Evolutionary conservation across 2,113 vertebrate species (phyloP).

Genomic region (Epinephelus cyanopodus): DNA sequence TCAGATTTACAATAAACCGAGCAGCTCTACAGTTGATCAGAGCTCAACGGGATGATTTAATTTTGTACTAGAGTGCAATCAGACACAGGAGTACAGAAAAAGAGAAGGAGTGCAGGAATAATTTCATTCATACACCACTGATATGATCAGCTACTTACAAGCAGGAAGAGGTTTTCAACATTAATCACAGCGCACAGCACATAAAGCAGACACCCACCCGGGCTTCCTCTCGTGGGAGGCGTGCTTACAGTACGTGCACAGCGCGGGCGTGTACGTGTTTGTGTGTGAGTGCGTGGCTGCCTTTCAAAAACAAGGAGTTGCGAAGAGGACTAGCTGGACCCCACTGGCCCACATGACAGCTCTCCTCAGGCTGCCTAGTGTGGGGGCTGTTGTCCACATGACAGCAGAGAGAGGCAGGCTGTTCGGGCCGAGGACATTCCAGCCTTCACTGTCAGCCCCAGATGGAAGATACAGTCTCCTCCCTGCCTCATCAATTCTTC

Average conservation of each 20-base stretch:
- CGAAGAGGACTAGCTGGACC: slow-evolving; percentile 38
- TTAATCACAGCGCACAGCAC: slow-evolving; percentile 61
- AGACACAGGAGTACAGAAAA: slow-evolving; percentile 24
- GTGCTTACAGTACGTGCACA: slow-evolving; percentile 34
- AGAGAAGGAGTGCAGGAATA: slow-evolving; percentile 38
- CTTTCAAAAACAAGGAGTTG: slow-evolving; percentile 52
- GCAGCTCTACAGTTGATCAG: slow-evolving; percentile 5
- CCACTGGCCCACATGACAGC: slow-evolving; percentile 64
- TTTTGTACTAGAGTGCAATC: slow-evolving; percentile 45
- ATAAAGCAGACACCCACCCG: slow-evolving; percentile 66
- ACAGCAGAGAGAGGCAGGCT: slow-evolving; percentile 70
- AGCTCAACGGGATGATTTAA: slow-evolving; percentile 9
- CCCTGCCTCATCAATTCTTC: slow-evolving; percentile 62
- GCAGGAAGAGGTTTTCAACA: slow-evolving; percentile 73
- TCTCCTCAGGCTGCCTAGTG: slow-evolving; percentile 67
- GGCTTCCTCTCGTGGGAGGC: slow-evolving; percentile 51
- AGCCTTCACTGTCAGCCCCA: slow-evolving; percentile 74
- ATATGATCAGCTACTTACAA: slow-evolving; percentile 54
- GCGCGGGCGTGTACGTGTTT: slow-evolving; percentile 45
- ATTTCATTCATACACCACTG: slow-evolving; percentile 40
- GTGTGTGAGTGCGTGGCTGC: slow-evolving; percentile 52
- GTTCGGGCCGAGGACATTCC: slow-evolving; percentile 71
- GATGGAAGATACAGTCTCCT: slow-evolving; percentile 73
- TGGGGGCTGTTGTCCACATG: slow-evolving; percentile 67
- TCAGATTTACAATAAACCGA: slow-evolving; percentile 8